phyloP scores from a whole-genome alignment of 2,797 vertebrate genomes.

The Zalophus californianus region DNA sequence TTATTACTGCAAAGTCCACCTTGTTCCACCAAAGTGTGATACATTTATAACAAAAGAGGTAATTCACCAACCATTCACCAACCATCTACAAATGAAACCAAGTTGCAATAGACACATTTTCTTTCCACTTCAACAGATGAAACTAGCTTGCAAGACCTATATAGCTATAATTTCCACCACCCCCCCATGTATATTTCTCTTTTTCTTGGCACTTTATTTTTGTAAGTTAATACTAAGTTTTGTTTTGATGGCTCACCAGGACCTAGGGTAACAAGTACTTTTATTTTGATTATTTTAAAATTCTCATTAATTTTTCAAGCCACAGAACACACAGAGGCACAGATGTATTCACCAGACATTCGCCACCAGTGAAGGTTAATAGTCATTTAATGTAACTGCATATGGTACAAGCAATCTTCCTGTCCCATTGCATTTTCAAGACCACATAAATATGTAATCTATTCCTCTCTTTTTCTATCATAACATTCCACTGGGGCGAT shows the following conservation, averaged over 20 bases:
- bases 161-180: background rate
- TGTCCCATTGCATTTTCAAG: slow-evolving; percentile 71
- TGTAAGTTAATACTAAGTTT: slow-evolving; percentile 11
- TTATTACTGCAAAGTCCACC: background rate
- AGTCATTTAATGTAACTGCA: slow-evolving; percentile 67
- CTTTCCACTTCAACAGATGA: background rate
- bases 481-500: slow-evolving; percentile 68
- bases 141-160: background rate
- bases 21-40: background rate
- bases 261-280: slow-evolving; percentile 44
- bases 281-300: slow-evolving; percentile 74
- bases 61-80: background rate
- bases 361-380: slow-evolving; percentile 30
- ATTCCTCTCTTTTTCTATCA: slow-evolving; percentile 61
- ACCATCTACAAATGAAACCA: background rate
- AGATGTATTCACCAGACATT: background rate
- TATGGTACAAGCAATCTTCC: slow-evolving; percentile 60
- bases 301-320: slow-evolving; percentile 72
- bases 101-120: background rate
- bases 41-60: background rate
- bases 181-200: background rate
- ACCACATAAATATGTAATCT: slow-evolving; percentile 64
- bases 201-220: slow-evolving; percentile 47
- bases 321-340: background rate
- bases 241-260: slow-evolving; percentile 59